Base-by-base conservation (phyloP, 2,888 invertebrate species). In the Octonoba sinensis region DNA sequence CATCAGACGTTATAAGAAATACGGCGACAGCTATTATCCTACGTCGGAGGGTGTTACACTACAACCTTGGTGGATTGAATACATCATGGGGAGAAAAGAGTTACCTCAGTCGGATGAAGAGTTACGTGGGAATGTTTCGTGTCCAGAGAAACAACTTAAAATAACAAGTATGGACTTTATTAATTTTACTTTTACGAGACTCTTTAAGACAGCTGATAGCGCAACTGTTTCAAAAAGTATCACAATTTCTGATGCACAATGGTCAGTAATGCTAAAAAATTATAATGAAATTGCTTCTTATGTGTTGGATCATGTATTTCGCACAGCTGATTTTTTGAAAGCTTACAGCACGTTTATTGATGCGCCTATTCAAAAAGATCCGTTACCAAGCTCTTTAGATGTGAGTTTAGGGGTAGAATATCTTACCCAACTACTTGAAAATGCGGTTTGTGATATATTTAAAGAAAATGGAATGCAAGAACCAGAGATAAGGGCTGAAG, bases 1-100 rank as follows among this genome's bases (percentile, higher is more conserved):
- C 60, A 60, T 60, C 60, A 60, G 60, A 60, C 22, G 8, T 8
- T 20, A n/a, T 16, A 27, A 60, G 22, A 60, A 24, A 22, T 60
- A 12, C 20, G 60, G 27, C 18, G 22, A 60, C 6, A 27, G 13
- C 24, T 60, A 11, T 16, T 60, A 60, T 27, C 60, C 60, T 11
- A 60, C 60, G 24, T 6, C 6, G 15, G 27, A 60, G 12, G 60
- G 60, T 4, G 16, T 60, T 24, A 27, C 27, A 16, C 27, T 60
- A 20, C 11, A 60, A 11, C 54, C 54, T 54, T 6, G 11, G 16
- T 54, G 11, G 54, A 8, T 54, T 16, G 16, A 54, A 16, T 54
- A 54, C 18, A 6, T 54, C 11, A 54, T 54, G 54, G 16, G 54
- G 6, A 16, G 6, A 16, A 4, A 16, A 54, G 16, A 4, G 6